Percentiles rank a stretch among this genome's conserved stretches.
Conservation (phyloP, 1,140 invertebrate genomes). For the Pseudoatta argentina region DNA sequence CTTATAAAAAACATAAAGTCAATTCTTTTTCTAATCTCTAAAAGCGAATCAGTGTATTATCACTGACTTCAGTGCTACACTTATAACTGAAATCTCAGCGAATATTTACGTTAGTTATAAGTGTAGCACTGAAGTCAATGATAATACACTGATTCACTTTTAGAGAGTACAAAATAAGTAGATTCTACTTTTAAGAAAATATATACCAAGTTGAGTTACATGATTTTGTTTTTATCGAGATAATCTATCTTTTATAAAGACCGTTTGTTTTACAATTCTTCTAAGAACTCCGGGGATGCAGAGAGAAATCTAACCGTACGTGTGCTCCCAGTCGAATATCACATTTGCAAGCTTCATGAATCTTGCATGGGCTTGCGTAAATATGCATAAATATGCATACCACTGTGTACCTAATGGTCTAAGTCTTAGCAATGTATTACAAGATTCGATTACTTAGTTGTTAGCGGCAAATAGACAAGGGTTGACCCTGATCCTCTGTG, state of each 20-base stretch:
- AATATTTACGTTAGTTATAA: too few species aligned
- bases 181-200: not conserved
- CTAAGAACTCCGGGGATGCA: not conserved
- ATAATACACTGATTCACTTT: too few species aligned
- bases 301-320: not conserved
- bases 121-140: too few species aligned
- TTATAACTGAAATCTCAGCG: too few species aligned
- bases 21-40: not conserved
- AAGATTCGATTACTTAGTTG: conserved; percentile 78
- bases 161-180: not conserved
- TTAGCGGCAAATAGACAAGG: conserved; percentile 78
- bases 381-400: conserved; percentile 62
- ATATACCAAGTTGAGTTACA: not conserved
- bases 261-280: not conserved
- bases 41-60: too few species aligned
- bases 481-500: conserved; percentile 54
- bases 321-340: conserved; percentile 9
- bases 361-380: conserved; percentile 47
- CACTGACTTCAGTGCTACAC: too few species aligned
- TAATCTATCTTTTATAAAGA: conserved; percentile 1
- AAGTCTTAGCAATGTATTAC: conserved; percentile 55
- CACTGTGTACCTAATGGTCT: conserved; percentile 34
- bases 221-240: not conserved
- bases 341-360: conserved; percentile 40
- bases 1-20: not conserved